These are phyloP conservation scores for Acanthornis magna DNA, from an alignment of 2,797 vertebrate species.

Conservation along the genomic window DNA sequence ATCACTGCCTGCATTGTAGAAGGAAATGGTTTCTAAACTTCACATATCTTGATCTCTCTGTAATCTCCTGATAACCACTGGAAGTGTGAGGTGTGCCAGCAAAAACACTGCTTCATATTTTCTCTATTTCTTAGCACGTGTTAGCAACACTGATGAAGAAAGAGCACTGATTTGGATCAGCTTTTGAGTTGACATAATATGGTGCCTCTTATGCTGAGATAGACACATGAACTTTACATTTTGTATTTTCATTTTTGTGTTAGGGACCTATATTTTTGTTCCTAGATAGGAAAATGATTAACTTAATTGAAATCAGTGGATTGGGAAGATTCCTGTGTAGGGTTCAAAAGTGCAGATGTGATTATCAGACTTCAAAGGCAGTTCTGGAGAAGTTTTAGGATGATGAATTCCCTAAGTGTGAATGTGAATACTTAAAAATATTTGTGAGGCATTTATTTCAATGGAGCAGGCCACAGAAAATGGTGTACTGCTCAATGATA, in stretches of 20 bases:
- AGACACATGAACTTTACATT: neutral
- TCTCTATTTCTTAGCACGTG: neutral
- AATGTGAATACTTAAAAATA: neutral
- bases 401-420: neutral
- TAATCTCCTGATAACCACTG: neutral
- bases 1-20: neutral
- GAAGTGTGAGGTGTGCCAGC: neutral
- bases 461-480: neutral
- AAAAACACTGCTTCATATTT: neutral
- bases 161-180: neutral
- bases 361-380: neutral
- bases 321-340: neutral
- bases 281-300: neutral
- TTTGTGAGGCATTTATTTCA: neutral
- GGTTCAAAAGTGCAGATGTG: neutral
- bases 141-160: neutral
- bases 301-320: neutral
- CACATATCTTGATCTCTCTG: neutral
- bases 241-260: neutral
- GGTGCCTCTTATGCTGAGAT: neutral
- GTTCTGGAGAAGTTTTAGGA: neutral
- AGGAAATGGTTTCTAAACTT: neutral
- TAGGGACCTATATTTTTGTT: neutral
- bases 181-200: neutral
- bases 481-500: neutral